Conservation (phyloP, 92 coral and sea anemone genomes). For the Pocillopora grandis region DNA sequence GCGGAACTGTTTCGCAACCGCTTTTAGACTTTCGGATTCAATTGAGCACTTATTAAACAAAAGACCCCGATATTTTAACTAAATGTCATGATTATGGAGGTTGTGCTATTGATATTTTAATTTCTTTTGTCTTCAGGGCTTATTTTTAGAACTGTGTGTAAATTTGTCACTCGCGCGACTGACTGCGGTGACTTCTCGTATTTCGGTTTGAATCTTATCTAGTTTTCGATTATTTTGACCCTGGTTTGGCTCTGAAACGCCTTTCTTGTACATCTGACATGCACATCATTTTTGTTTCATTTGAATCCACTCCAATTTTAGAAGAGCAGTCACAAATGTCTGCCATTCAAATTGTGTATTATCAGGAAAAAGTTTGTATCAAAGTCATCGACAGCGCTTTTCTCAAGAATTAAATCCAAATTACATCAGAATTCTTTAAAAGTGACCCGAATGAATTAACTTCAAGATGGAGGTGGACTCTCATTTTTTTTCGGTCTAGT, state of each 20-base stretch:
- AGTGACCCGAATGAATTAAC: too few species aligned
- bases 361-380: too few species aligned
- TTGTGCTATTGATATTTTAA: conserved; percentile 47
- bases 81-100: conserved; percentile 39
- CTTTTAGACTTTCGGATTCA: conserved; percentile 13
- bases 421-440: too few species aligned
- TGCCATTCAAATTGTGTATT: too few species aligned
- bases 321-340: too few species aligned
- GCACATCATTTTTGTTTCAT: too few species aligned
- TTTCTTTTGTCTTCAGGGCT: conserved; percentile 22
- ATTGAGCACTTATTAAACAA: conserved; percentile 45
- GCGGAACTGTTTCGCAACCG: conserved; percentile 36
- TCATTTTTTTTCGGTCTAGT: too few species aligned
- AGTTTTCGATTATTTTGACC: background rate
- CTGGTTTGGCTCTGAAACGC: background rate
- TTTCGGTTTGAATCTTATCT: conserved; percentile 10
- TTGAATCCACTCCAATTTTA: background rate
- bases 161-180: conserved; percentile 10
- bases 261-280: background rate
- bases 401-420: too few species aligned
- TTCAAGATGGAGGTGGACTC: too few species aligned
- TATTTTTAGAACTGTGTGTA: conserved; percentile 39
- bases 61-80: conserved; percentile 40
- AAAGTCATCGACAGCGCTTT: too few species aligned
- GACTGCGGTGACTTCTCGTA: conserved; percentile 1